These are phyloP conservation scores for Rhimphoctona megacephalus DNA, from an alignment of 2,888 invertebrate genomes.

Conservation along the genomic window DNA sequence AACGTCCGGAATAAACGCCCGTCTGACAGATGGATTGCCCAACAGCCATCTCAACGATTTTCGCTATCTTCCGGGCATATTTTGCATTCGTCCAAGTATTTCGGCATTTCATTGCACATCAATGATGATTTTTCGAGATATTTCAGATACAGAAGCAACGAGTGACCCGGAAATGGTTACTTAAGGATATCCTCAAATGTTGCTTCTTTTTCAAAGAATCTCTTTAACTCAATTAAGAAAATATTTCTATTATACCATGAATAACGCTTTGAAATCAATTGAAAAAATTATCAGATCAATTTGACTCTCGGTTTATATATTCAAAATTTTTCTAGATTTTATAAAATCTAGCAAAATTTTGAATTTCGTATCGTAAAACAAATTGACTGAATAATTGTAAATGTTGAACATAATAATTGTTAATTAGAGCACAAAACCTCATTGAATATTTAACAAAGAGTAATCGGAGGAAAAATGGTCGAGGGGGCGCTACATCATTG, in stretches of 20 bases:
- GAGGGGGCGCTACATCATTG: neutral
- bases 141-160: neutral
- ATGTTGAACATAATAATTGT: neutral
- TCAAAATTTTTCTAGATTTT: neutral
- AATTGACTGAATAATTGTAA: neutral
- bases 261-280: neutral
- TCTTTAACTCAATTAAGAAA: neutral
- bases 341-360: neutral
- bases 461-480: neutral
- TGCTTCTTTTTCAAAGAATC: neutral
- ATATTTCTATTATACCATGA: neutral
- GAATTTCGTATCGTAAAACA: neutral
- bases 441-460: neutral
- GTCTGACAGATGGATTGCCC: constrained; percentile 71
- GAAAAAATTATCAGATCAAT: neutral
- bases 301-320: neutral
- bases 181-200: neutral
- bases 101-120: neutral
- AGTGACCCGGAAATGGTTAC: neutral
- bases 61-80: constrained; percentile 28
- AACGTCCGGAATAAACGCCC: constrained; percentile 73
- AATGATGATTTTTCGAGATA: neutral
- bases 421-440: neutral
- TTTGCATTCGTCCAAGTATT: neutral
- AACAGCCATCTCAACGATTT: constrained; percentile 43